Evolutionary conservation across 2,797 vertebrate species (phyloP).

Genomic region (Acestrorhynchus altus): DNA sequence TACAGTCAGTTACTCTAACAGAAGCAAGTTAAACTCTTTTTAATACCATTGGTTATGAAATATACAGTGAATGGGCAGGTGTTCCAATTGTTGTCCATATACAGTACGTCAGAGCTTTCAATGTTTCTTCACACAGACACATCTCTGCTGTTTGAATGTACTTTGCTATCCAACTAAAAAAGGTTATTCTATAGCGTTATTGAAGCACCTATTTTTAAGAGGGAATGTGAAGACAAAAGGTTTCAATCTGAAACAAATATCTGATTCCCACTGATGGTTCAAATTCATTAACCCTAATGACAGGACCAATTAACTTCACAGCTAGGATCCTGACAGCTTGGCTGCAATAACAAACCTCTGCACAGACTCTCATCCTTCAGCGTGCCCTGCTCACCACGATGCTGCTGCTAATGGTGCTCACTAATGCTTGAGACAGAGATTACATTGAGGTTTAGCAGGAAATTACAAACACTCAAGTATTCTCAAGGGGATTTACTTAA

Average conservation of each 20-base stretch:
- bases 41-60: too few species aligned
- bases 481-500: background rate
- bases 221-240: background rate
- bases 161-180: too few species aligned
- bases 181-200: too few species aligned
- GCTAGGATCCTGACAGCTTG: background rate
- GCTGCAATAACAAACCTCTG: background rate
- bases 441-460: constrained; percentile 15
- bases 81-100: too few species aligned
- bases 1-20: too few species aligned
- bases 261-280: background rate
- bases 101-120: too few species aligned
- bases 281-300: constrained; percentile 17
- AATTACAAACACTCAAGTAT: constrained; percentile 4
- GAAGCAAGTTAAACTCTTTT: too few species aligned
- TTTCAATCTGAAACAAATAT: background rate
- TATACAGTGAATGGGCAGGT: too few species aligned
- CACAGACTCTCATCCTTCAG: background rate
- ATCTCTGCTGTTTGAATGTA: too few species aligned
- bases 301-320: constrained; percentile 41
- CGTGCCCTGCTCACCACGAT: background rate
- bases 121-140: too few species aligned
- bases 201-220: too few species aligned
- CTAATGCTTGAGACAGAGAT: background rate
- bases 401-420: background rate